Evolutionary conservation across 2,888 invertebrate species (phyloP).

Genomic region (Leucophenga maculata): DNA sequence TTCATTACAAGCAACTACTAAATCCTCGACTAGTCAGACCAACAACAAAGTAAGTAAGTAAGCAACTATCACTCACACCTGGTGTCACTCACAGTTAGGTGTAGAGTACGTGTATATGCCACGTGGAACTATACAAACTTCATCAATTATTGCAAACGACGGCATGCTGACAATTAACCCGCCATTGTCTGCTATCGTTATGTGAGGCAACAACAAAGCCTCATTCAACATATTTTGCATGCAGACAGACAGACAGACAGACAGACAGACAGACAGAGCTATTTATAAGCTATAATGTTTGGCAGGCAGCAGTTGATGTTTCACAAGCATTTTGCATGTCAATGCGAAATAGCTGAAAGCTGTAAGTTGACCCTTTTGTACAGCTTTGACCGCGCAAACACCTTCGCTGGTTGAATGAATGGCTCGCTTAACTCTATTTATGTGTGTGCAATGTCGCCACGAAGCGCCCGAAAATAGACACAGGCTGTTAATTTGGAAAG

Average conservation of each 20-base stretch:
- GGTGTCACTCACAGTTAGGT: neutral
- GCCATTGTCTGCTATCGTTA: neutral
- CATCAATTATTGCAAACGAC: slow-evolving; percentile 6
- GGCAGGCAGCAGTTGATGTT: neutral
- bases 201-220: neutral
- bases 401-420: neutral
- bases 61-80: too few species aligned
- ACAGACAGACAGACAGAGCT: neutral
- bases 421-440: slow-evolving; percentile 2
- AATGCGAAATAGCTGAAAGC: slow-evolving; percentile 9
- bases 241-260: too few species aligned
- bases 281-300: slow-evolving; percentile 12
- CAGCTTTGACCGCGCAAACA: slow-evolving; percentile 14
- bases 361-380: slow-evolving; percentile 13
- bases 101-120: neutral
- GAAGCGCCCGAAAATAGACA: neutral
- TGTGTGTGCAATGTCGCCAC: neutral
- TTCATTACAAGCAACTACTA: too few species aligned
- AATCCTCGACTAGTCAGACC: too few species aligned
- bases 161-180: slow-evolving; percentile 13
- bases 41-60: too few species aligned
- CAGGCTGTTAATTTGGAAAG: slow-evolving; percentile 1
- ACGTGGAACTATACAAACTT: neutral
- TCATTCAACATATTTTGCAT: neutral
- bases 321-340: slow-evolving; percentile 29